Percentiles rank a stretch among this genome's conserved stretches.
phyloP scores from a whole-genome alignment of 2,797 vertebrate species.

The Paguma larvata region DNA sequence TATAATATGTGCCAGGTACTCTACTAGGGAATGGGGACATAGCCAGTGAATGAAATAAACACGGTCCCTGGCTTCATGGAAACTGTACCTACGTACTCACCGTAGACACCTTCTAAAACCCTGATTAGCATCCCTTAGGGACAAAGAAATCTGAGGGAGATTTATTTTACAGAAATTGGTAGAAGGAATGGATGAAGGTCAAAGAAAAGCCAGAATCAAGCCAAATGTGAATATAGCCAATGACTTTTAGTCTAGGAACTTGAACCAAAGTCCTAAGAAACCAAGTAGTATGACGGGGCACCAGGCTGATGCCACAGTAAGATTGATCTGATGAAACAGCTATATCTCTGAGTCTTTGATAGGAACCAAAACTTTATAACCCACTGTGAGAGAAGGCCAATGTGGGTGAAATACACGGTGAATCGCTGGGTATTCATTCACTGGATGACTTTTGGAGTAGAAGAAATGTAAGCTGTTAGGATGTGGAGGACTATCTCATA shows the following conservation, averaged over 20 bases:
- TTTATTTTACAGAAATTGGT: neutral
- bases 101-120: neutral
- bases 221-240: too few species aligned
- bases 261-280: neutral
- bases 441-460: neutral
- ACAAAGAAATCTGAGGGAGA: neutral
- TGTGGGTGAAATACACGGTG: neutral
- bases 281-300: accelerated
- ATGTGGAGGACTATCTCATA: neutral
- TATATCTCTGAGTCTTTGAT: neutral
- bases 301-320: neutral
- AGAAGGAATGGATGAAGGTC: neutral
- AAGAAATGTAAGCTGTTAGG: neutral
- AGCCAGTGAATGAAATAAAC: neutral
- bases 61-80: neutral
- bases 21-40: neutral
- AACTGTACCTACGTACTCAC: neutral
- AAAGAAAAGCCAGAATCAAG: neutral
- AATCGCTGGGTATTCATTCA: neutral
- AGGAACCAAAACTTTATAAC: neutral
- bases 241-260: neutral
- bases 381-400: neutral
- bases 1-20: too few species aligned
- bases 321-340: neutral
- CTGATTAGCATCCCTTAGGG: neutral